phyloP scores from a whole-genome alignment of 2,113 vertebrate species.

The Gavia stellata region DNA sequence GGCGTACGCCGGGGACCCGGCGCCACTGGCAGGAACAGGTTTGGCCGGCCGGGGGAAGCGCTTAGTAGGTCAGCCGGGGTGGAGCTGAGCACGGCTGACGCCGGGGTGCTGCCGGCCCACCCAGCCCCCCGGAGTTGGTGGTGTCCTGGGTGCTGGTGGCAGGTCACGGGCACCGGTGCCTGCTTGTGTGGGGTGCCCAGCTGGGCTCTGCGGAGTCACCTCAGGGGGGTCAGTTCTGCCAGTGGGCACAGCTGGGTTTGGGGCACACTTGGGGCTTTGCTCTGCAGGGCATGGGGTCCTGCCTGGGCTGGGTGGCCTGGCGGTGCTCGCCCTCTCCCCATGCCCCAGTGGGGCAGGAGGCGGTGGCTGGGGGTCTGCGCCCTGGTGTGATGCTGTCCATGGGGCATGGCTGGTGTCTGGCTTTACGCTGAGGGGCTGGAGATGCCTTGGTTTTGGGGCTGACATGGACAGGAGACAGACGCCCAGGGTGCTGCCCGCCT shows the following conservation, averaged over 20 bases:
- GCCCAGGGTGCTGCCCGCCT: not conserved
- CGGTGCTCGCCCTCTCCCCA: fast-evolving
- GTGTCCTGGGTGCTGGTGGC: not conserved
- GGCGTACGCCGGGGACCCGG: not conserved
- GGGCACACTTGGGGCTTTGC: fast-evolving
- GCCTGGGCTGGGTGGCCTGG: not conserved
- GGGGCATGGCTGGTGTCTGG: not conserved
- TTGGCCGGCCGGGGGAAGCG: conserved; percentile 24
- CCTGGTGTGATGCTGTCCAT: fast-evolving
- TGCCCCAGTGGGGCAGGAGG: not conserved
- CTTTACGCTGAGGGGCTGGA: not conserved
- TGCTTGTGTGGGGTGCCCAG: fast-evolving
- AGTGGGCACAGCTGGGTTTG: not conserved
- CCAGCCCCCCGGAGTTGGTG: not conserved
- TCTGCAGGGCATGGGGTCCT: fast-evolving
- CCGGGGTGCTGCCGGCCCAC: not conserved
- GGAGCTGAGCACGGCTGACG: conserved; percentile 17
- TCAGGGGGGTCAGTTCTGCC: not conserved
- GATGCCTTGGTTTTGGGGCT: not conserved
- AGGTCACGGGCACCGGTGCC: not conserved
- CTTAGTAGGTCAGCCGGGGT: conserved; percentile 45
- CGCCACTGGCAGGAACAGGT: conserved; percentile 31
- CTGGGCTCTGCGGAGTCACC: fast-evolving
- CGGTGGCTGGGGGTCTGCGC: not conserved
- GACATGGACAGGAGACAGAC: fast-evolving